Evolutionary conservation across 2,113 vertebrate genomes (phyloP).

Genomic region (Bos indicus): DNA sequence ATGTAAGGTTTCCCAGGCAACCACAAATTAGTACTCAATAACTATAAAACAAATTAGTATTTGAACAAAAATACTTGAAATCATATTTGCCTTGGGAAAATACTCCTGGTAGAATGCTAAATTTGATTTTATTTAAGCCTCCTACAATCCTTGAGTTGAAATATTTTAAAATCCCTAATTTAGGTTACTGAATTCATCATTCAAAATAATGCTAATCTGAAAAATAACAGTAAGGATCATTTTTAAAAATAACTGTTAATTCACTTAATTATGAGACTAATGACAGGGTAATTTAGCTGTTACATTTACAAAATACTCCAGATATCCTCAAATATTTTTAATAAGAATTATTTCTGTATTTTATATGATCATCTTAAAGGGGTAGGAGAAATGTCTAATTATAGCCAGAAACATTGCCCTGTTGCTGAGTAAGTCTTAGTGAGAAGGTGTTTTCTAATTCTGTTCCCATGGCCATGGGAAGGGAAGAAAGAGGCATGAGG

Average conservation of each 20-base stretch:
- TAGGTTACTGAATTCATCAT: background rate
- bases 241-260: background rate
- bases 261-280: background rate
- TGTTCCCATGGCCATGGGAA: background rate
- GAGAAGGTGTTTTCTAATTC: background rate
- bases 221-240: background rate
- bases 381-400: background rate
- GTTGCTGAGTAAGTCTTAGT: background rate
- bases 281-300: background rate
- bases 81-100: slow-evolving; percentile 22
- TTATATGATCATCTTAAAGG: background rate
- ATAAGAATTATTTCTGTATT: background rate
- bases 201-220: background rate
- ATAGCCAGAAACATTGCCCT: background rate
- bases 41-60: background rate
- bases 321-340: background rate
- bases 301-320: background rate
- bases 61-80: slow-evolving; percentile 7
- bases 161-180: slow-evolving; percentile 11
- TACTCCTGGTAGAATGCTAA: background rate
- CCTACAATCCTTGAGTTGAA: background rate
- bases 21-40: background rate
- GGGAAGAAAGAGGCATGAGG: background rate
- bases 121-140: background rate
- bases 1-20: background rate